Conservation (phyloP, 2,797 vertebrate species). For the Hephaestus fuliginosus region DNA sequence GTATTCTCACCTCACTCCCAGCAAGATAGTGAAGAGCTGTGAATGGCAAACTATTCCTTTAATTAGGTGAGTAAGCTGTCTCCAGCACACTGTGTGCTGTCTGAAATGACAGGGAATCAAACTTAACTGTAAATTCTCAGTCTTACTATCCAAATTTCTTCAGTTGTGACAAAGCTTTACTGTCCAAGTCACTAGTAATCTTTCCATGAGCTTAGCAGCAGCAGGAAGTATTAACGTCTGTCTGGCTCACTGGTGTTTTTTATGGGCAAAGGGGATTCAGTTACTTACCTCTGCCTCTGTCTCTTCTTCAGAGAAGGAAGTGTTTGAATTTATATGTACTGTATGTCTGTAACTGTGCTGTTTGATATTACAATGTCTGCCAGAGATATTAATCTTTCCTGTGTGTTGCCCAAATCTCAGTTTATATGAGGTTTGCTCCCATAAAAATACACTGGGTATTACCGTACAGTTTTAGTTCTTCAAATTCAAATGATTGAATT, state of each 20-base stretch:
- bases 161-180: neutral
- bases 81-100: neutral
- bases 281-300: neutral
- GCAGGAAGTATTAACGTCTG: slow-evolving; percentile 1
- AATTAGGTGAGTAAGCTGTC: neutral
- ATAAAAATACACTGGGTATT: neutral
- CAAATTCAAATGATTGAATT: neutral
- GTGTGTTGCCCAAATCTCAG: too few relatives aligned
- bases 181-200: neutral
- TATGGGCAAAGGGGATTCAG: neutral
- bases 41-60: neutral
- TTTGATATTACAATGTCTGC: neutral
- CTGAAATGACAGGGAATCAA: too few relatives aligned
- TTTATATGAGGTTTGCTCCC: neutral
- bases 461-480: neutral
- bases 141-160: neutral
- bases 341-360: neutral
- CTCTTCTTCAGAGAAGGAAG: neutral
- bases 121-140: neutral
- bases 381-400: slow-evolving; percentile 5
- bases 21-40: too few relatives aligned
- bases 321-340: neutral
- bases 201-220: neutral
- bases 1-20: neutral
- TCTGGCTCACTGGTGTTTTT: neutral